Base-by-base conservation (phyloP, 2,888 invertebrate genomes). In the Neoascia interrupta region DNA sequence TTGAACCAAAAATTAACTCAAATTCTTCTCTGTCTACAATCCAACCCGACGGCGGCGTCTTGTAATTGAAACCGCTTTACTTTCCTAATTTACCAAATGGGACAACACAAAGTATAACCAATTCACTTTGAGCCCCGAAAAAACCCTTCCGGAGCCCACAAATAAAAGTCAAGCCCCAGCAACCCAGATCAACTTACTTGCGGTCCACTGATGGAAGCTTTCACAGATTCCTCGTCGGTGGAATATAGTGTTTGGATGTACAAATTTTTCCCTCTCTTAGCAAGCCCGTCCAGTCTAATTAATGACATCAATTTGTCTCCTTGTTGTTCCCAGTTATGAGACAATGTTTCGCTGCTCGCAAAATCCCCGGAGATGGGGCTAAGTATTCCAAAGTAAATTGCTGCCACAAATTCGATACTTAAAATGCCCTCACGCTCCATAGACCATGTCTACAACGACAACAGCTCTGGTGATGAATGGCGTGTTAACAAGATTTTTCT, bases 401-500 rank as follows among this genome's bases (percentile, higher is more conserved):
- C 73, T 82, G 81, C 83, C 83, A 81, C 83, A 82, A 83, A 73
- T 81, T 81, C 34, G 81, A 76, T 74, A 74, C 80, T 82, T 82
- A 81, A 82, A 83, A 81, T 82, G 66, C 81, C 82, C 81, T 82
- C 82, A 83, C 83, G 83, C 82, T 82, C 66, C 80, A 81, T 76
- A 31, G 13, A 49, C 34, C 34, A 49, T 28, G 53, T 45, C 47
- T 26, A 39, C 64, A 1, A 39, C 56, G 56, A 43, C 76, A 64
- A 64, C 70, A 66, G n/a, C n/a, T n/a, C n/a, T 31, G 6, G 86
- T 88, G 88, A 88, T 88, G 87, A 87, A 88, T 88, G 85, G 86
- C 85, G 83, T 85, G 87, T 87, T 87, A 88, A 86, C 88, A 86
- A 86, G 87, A 88, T 88, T 88, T 87, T 85, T 84, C 85, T 87